Conservation (phyloP, 2,888 invertebrate species). For the Hirtodrosophila duncani region DNA sequence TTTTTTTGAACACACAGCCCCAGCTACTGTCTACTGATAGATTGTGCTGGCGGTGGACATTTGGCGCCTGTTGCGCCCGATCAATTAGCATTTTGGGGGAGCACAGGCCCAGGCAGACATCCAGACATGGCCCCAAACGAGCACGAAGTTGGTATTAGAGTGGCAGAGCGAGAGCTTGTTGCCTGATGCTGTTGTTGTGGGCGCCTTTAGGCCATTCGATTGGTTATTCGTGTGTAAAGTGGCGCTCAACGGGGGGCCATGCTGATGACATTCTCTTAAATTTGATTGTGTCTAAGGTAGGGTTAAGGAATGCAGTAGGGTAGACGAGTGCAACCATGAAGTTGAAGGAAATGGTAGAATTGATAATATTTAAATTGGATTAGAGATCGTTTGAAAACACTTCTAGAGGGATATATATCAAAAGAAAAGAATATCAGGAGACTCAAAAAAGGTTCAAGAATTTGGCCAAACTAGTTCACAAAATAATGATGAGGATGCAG, state of each 20-base stretch:
- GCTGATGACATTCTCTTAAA: conserved; percentile 32
- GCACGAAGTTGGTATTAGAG: conserved; percentile 43
- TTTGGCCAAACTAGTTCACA: conserved; percentile 3
- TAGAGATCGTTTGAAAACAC: too few relatives aligned
- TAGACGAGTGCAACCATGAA: too few relatives aligned
- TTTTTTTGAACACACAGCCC: conserved; percentile 14
- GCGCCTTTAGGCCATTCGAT: conserved; percentile 11
- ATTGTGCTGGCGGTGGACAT: conserved; percentile 29
- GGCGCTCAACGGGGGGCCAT: conserved; percentile 28
- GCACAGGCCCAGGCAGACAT: conserved; percentile 12
- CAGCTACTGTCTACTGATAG: conserved; percentile 45
- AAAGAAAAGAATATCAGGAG: too few relatives aligned
- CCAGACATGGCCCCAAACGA: conserved; percentile 39
- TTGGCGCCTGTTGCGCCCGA: conserved; percentile 45
- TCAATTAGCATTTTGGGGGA: conserved; percentile 58
- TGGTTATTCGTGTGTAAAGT: conserved; percentile 27
- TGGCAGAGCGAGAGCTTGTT: neutral
- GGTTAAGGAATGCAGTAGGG: too few relatives aligned
- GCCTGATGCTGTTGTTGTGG: conserved; percentile 27
- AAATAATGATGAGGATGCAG: neutral
- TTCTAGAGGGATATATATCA: too few relatives aligned
- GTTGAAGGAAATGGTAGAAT: too few relatives aligned
- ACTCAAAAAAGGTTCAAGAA: too few relatives aligned
- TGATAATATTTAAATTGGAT: too few relatives aligned
- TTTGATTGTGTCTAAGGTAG: conserved; percentile 7